phyloP scores from a whole-genome alignment of 2,113 vertebrate species.

The Rhea pennata region DNA sequence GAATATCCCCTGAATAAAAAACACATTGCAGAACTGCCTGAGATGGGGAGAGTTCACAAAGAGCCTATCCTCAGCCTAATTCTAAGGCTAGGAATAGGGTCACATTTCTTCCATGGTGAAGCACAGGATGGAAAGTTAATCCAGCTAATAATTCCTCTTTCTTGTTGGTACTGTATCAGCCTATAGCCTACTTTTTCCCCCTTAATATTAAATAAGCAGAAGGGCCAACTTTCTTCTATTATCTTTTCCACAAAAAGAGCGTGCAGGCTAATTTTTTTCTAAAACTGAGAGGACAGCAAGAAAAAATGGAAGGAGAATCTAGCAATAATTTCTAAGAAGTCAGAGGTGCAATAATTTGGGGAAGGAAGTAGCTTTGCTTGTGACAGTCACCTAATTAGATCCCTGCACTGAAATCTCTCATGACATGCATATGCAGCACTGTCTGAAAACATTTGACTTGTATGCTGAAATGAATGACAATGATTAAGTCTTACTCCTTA shows the following conservation, averaged over 20 bases:
- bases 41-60: not conserved
- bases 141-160: not conserved
- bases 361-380: not conserved
- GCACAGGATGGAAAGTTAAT: not conserved
- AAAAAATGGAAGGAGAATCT: not conserved
- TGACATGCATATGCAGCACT: not conserved
- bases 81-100: not conserved
- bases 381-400: not conserved
- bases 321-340: not conserved
- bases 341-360: not conserved
- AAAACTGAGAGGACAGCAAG: not conserved
- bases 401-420: not conserved
- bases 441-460: not conserved
- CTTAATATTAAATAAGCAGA: not conserved
- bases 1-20: not conserved
- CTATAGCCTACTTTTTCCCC: not conserved
- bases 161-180: not conserved
- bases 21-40: not conserved
- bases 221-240: not conserved
- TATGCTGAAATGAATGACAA: not conserved
- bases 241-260: not conserved
- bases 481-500: not conserved
- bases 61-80: not conserved
- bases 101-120: not conserved
- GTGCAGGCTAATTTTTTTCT: not conserved